Conservation (phyloP, 2,113 vertebrate genomes). For the Burhinus oedicnemus region DNA sequence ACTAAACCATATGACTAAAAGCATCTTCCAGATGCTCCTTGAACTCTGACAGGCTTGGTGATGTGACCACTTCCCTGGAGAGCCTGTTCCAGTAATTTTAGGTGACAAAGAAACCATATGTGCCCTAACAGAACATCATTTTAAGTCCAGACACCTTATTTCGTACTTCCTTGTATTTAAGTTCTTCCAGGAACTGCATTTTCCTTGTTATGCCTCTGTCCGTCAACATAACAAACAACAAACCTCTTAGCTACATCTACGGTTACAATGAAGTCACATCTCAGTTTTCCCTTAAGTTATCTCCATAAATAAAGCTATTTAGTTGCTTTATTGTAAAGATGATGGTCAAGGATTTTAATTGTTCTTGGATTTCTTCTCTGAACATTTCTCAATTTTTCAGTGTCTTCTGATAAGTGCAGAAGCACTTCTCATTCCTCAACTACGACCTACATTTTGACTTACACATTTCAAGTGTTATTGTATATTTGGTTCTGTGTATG, state of each 20-base stretch:
- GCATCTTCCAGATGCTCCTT: not conserved
- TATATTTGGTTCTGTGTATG: not conserved
- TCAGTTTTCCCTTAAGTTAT: not conserved
- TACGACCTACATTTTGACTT: not conserved
- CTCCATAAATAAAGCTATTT: not conserved
- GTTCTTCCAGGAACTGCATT: not conserved
- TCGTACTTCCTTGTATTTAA: not conserved
- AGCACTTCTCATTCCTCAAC: not conserved
- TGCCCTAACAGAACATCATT: not conserved
- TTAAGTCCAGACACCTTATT: not conserved
- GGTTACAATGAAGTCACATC: not conserved
- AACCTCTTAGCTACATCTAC: not conserved
- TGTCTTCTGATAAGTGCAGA: not conserved
- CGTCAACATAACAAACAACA: not conserved
- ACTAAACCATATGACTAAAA: rapidly evolving
- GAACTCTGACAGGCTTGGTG: not conserved
- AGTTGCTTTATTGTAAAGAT: not conserved
- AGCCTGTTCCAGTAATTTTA: not conserved
- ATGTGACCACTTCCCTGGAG: not conserved
- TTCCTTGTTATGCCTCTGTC: not conserved
- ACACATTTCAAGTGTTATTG: not conserved
- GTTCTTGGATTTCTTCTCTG: not conserved
- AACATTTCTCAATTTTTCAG: not conserved
- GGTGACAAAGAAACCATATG: not conserved
- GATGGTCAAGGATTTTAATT: not conserved